phyloP scores from a whole-genome alignment of 1,140 invertebrate species.

The Leptestheria dahalacensis region DNA sequence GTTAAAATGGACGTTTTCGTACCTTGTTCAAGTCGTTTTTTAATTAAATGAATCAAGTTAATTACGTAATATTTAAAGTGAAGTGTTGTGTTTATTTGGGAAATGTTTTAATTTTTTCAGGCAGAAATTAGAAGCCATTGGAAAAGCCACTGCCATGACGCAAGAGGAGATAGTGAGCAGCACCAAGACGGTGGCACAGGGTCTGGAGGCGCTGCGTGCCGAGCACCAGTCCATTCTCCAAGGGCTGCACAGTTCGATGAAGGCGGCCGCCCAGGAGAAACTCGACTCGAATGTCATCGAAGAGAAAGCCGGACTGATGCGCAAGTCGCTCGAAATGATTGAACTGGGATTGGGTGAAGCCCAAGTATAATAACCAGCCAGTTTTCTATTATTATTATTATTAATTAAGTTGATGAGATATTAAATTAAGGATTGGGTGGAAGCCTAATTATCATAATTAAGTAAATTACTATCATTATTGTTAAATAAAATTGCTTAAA shows the following conservation, averaged over 20 bases:
- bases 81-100: constrained; percentile 1
- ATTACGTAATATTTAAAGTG: no score
- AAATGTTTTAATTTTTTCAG: constrained; percentile 15
- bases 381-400: constrained; percentile 10
- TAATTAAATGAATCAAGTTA: not conserved
- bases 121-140: constrained; percentile 20
- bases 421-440: constrained; percentile 87
- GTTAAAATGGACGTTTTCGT: no score
- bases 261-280: constrained; percentile 35
- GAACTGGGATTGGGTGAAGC: constrained; percentile 91
- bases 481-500: not conserved
- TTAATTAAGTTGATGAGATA: no score
- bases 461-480: constrained; percentile 30
- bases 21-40: not conserved
- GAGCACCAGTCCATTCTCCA: constrained; percentile 85
- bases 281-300: constrained; percentile 39
- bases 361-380: constrained; percentile 41
- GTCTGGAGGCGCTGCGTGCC: constrained; percentile 81
- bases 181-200: constrained; percentile 91
- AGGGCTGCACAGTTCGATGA: constrained; percentile 47
- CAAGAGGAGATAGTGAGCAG: constrained; percentile 96
- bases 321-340: constrained; percentile 91
- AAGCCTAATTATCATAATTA: constrained; percentile 51
- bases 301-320: constrained; percentile 73
- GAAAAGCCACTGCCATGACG: constrained; percentile 93